Percentiles rank a stretch among this genome's conserved stretches.
These are phyloP conservation scores for Saccostrea cuccullata DNA, from an alignment of 1,140 invertebrate species.

Conservation along the genomic window DNA sequence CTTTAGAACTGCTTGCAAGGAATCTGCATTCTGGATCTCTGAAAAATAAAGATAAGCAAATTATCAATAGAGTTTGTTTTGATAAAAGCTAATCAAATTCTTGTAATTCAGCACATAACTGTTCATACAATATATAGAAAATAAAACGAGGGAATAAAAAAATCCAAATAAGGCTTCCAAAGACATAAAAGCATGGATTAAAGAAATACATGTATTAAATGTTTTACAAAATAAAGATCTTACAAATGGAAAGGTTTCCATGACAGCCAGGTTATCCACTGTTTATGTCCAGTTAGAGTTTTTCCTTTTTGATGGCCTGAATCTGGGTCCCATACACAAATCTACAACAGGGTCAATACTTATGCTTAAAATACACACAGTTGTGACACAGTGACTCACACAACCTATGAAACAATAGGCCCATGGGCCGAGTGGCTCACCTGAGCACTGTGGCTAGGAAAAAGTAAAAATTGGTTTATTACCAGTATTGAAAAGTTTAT, in stretches of 20 bases:
- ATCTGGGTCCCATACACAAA: slow-evolving; percentile 94
- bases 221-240: slow-evolving; percentile 46
- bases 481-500: too few species aligned
- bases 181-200: too few species aligned
- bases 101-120: background rate
- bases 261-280: slow-evolving; percentile 94
- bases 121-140: background rate
- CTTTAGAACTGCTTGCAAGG: slow-evolving; percentile 93
- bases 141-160: too few species aligned
- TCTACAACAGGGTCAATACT: slow-evolving; percentile 72
- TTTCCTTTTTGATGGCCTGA: slow-evolving; percentile 91
- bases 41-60: slow-evolving; percentile 57
- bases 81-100: background rate
- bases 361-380: background rate
- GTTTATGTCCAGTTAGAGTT: slow-evolving; percentile 90
- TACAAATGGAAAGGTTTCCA: slow-evolving; percentile 97
- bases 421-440: too few species aligned
- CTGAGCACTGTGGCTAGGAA: too few species aligned
- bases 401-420: too few species aligned
- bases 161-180: too few species aligned
- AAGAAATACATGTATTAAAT: too few species aligned
- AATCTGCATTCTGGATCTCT: slow-evolving; percentile 88
- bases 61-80: background rate
- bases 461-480: too few species aligned
- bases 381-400: too few species aligned